phyloP scores from a whole-genome alignment of 2,113 vertebrate species.

The Petrocephalus microphthalmus region DNA sequence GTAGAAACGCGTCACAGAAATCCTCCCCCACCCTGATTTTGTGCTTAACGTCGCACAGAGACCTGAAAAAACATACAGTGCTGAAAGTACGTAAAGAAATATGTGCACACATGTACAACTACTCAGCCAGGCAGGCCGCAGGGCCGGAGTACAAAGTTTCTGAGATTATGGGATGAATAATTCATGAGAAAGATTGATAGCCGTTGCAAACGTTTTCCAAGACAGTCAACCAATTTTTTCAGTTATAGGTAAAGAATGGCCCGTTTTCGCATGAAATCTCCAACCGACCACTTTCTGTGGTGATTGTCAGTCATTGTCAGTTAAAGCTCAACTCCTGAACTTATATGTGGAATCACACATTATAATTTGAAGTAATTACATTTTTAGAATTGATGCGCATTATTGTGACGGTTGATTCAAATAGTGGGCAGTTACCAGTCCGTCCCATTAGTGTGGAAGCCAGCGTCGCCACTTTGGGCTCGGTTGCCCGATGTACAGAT shows the following conservation, averaged over 20 bases:
- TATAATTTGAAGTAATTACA: background rate
- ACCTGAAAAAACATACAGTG: background rate
- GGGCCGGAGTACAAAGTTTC: background rate
- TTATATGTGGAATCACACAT: background rate
- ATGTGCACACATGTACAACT: background rate
- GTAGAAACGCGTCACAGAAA: background rate
- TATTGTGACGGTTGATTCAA: background rate
- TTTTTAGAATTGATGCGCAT: background rate
- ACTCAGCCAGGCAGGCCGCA: background rate
- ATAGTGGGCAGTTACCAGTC: background rate
- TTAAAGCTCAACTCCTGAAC: background rate
- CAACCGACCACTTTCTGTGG: background rate
- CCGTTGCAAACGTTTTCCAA: background rate
- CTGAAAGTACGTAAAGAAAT: background rate
- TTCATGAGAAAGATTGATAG: background rate
- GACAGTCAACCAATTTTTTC: background rate
- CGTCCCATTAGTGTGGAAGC: background rate
- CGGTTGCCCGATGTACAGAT: background rate
- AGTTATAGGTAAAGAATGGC: background rate
- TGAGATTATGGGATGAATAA: background rate
- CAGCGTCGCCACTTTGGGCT: background rate
- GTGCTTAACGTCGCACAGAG: background rate
- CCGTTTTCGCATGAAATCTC: background rate
- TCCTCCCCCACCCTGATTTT: background rate
- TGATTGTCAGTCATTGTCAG: background rate